phyloP scores from a whole-genome alignment of 2,888 invertebrate genomes.

The Diploptera punctata region DNA sequence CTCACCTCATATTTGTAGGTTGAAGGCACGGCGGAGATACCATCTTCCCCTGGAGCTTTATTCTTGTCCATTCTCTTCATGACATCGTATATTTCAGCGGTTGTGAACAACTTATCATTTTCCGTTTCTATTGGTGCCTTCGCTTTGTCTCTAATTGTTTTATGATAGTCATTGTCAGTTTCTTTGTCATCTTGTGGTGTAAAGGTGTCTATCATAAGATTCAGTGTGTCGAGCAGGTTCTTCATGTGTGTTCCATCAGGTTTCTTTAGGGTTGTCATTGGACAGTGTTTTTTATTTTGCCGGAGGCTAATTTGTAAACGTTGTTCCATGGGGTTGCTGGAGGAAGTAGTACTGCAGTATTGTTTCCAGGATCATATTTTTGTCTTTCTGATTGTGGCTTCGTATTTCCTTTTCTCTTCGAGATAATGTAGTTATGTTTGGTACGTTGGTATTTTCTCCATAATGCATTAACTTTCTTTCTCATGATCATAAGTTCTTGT shows the following conservation, averaged over 20 bases:
- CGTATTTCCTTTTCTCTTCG: background rate
- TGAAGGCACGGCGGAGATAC: background rate
- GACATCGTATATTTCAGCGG: background rate
- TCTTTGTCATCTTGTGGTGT: background rate
- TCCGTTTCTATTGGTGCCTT: background rate
- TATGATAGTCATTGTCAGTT: background rate
- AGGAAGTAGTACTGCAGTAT: background rate
- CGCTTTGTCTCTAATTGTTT: background rate
- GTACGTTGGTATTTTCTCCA: background rate
- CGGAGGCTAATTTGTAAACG: background rate
- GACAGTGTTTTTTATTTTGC: background rate
- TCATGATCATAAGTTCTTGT: background rate
- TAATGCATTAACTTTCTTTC: background rate
- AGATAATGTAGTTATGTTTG: background rate
- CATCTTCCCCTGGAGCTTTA: background rate
- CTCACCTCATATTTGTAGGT: too few relatives aligned
- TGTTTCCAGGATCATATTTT: background rate
- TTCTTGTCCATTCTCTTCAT: background rate
- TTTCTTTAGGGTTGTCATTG: too few relatives aligned
- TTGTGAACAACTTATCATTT: background rate
- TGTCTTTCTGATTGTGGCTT: background rate
- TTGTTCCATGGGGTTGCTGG: background rate
- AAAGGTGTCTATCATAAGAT: background rate
- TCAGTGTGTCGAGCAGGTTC: background rate
- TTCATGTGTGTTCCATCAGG: background rate